Evolutionary conservation across 30 jellyfish, hydroid and myxozoan genomes (phyloP).

Genomic region (Turritopsis dohrnii): DNA sequence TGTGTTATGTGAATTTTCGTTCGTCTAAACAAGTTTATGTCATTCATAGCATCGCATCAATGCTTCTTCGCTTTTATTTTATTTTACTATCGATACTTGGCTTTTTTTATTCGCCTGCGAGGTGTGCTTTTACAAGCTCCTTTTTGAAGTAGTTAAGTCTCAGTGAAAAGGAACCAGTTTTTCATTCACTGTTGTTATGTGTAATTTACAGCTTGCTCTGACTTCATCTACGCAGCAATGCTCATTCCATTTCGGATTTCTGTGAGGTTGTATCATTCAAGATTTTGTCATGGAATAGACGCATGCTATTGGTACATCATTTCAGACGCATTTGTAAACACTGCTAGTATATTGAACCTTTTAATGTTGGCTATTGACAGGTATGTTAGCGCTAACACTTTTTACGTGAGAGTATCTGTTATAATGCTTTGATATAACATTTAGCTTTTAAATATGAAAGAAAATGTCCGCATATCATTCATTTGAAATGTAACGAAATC

Average conservation of each 20-base stretch:
- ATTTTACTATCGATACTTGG: too few relatives aligned
- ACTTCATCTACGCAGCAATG: constrained; percentile 49
- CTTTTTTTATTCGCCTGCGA: too few relatives aligned
- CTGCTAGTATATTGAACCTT: constrained; percentile 72
- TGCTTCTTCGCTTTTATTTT: too few relatives aligned
- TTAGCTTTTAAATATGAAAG: too few relatives aligned
- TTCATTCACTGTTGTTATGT: background rate
- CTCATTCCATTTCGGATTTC: constrained; percentile 68
- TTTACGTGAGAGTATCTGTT: background rate
- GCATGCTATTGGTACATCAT: constrained; percentile 48
- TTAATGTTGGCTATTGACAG: constrained; percentile 87
- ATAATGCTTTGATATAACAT: too few relatives aligned
- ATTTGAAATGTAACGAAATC: too few relatives aligned
- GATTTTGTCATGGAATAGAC: constrained; percentile 57
- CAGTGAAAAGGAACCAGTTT: too few relatives aligned
- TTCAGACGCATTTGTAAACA: constrained; percentile 60
- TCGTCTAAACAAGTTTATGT: too few relatives aligned
- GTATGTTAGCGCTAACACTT: background rate
- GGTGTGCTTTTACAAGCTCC: background rate
- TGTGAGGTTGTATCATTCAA: constrained; percentile 30
- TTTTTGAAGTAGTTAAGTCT: too few relatives aligned
- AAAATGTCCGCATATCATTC: too few relatives aligned
- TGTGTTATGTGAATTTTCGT: too few relatives aligned
- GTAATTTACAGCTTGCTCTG: constrained; percentile 34
- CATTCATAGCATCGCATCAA: too few relatives aligned